Percentiles rank a stretch among this genome's conserved stretches.
These are phyloP conservation scores for Acleris sparsana DNA, from an alignment of 2,888 invertebrate genomes.

Conservation along the genomic window DNA sequence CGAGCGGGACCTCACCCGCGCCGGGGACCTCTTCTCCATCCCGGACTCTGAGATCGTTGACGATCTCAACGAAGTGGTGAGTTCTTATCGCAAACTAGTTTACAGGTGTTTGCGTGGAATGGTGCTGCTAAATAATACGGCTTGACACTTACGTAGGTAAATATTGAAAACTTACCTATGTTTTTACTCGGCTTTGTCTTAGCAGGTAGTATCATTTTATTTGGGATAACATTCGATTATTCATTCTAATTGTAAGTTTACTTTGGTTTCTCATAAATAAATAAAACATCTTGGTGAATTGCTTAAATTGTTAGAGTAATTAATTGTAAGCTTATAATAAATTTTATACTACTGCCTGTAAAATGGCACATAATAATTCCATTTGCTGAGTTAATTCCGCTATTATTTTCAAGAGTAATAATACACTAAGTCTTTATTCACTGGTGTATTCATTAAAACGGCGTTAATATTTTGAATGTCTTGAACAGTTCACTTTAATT, in stretches of 20 bases:
- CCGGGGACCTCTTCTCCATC: conserved; percentile 95
- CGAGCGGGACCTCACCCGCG: conserved; percentile 94
- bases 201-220: not conserved
- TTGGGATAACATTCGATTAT: too few species aligned
- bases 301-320: too few species aligned
- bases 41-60: conserved; percentile 93
- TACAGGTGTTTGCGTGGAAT: not conserved
- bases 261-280: too few species aligned
- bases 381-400: not conserved
- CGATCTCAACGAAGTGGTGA: conserved; percentile 92
- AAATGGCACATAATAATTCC: not conserved
- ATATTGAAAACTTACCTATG: not conserved
- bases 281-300: too few species aligned
- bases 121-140: not conserved
- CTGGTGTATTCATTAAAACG: not conserved
- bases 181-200: not conserved
- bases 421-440: not conserved
- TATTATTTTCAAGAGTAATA: not conserved
- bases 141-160: too few species aligned
- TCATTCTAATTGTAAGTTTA: too few species aligned
- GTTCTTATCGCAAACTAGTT: conserved; percentile 53
- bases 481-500: not conserved
- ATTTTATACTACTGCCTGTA: not conserved
- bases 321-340: too few species aligned
- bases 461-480: not conserved